Evolutionary conservation across 2,888 invertebrate genomes (phyloP), one percentile per base, ranked within the genome.

Genomic region (Cerastis leucographa): DNA sequence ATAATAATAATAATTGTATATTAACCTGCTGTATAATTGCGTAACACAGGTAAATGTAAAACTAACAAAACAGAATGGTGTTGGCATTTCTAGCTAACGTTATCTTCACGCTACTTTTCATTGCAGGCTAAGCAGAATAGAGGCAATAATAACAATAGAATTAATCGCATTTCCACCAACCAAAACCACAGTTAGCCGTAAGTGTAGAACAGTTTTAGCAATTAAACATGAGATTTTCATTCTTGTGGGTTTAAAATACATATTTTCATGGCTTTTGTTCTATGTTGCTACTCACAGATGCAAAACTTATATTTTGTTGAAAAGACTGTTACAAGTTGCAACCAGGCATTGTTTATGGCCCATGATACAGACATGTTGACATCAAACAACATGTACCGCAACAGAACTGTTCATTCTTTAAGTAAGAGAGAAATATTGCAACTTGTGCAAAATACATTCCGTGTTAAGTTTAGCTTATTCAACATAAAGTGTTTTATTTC

Each of bases 41-140:
- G 17, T n/a, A 40, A 56, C 6, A 29, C 56, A 59, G 42, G 9
- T n/a, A 22, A 35, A 25, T 49, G n/a, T 17, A 9, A 42, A 29
- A 70, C 12, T 54, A 69, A 40, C 25, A 54, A 77, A 69, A 6
- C 49, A 29, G 42, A n/a, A n/a, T 54, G 61, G 51, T 76, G 25
- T 61, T 11, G n/a, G 12, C 29, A 44, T 64, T 25, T 44, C 56
- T 44, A 6, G n/a, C 19, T 51, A 66, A 51, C 49, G n/a, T 44
- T 74, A 62, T 71, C 76, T 56, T 75, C 70, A 67, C 14, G 3
- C 71, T 54, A 61, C 59, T 73, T 81, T 77, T 72, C 81, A 72
- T 81, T 81, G 54, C 81, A 81, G 81, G 66, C 65, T 81, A 69
- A 77, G 77, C 69, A 81, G 80, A 51, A 68, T 80, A 71, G 67